Base-by-base conservation (phyloP, 2,797 vertebrate genomes). In the Paedocypris micromegethes region DNA sequence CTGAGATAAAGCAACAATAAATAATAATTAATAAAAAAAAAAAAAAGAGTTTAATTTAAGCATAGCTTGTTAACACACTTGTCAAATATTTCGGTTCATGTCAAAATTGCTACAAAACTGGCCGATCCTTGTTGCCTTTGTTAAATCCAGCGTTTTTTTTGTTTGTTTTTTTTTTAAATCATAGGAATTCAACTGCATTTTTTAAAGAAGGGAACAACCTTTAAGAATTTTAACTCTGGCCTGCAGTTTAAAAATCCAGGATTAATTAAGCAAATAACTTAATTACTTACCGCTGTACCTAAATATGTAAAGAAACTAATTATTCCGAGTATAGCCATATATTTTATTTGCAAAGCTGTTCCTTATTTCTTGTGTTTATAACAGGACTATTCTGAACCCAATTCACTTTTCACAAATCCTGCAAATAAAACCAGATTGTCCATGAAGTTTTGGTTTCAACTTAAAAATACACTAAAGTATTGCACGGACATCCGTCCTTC, bases 121-220 rank as follows among this genome's bases (percentile, higher is more conserved):
- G 70, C 70, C 79, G 64, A 57, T 53, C 40, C 44, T 51, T 60
- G 37, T 58, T 54, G 63, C 38, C 3, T 66, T 39, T 60, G 46
- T 53, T 51, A 48, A 69, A 49, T 60, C 9, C 37, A 48, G n/a
- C 56, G 23, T 23, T 23, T 23, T 23, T 23, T 23, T 23, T 23
- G 1, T 23, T 23, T 23, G 1, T 23, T 23, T 23, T 23, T 23
- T 23, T 23, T 23, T 23, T 23, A 23, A 23, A 23, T 23, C 23
- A 23, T 23, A 23, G 23, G 23, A 23, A 23, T 23, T 23, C 23
- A 62, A 53, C 39, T 58, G 46, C 9, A 55, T 64, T 43, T 49
- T 3, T 56, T 63, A 40, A 58, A 72, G 66, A 78, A 80, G 75
- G 80, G 79, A 82, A 82, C 80, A 81, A 78, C 74, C 81, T 79